Evolutionary conservation across 2,888 invertebrate genomes (phyloP).

Genomic region (Eristalinus sepulchralis): DNA sequence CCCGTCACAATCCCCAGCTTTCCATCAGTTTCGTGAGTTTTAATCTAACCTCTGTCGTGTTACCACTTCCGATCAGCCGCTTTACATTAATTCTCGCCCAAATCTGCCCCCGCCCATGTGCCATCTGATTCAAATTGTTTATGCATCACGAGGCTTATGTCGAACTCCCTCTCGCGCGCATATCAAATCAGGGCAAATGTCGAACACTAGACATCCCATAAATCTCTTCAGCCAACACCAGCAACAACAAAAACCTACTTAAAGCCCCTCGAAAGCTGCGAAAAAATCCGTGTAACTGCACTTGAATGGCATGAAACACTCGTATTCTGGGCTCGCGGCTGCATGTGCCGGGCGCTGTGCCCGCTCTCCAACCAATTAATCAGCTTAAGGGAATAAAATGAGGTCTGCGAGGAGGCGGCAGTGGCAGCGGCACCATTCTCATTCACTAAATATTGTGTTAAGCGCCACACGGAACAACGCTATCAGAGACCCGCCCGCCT

Average conservation of each 20-base stretch:
- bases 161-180: background rate
- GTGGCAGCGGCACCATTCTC: background rate
- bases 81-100: background rate
- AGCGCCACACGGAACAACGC: slow-evolving; percentile 51
- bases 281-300: slow-evolving; percentile 15
- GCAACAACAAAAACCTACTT: background rate
- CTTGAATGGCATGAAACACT: background rate
- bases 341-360: background rate
- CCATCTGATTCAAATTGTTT: background rate
- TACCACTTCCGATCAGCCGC: background rate
- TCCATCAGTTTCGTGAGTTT: background rate
- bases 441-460: slow-evolving; percentile 55
- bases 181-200: slow-evolving; percentile 7
- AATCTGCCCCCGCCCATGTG: background rate
- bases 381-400: slow-evolving; percentile 37
- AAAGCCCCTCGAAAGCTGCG: background rate
- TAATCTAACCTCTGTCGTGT: background rate
- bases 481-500: slow-evolving; percentile 6
- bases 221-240: background rate
- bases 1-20: no score
- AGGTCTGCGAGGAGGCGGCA: slow-evolving; percentile 22
- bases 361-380: slow-evolving; percentile 44
- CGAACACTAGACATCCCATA: background rate
- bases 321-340: background rate
- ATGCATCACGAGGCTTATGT: background rate